Conservation (phyloP, 2,888 invertebrate species). For the Tanypteryx hageni region DNA sequence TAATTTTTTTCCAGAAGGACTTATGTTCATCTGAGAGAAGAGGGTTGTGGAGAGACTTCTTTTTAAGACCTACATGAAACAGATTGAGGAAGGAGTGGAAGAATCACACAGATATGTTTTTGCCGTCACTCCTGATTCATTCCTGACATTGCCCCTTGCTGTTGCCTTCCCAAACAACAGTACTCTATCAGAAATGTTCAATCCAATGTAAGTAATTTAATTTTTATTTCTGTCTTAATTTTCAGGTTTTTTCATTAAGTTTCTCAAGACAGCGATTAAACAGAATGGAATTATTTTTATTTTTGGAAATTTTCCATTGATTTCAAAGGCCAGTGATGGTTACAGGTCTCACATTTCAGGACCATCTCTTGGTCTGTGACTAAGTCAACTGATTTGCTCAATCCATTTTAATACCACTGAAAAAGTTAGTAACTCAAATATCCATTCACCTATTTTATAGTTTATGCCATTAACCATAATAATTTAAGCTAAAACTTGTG, state of each 20-base stretch:
- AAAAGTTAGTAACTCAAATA: too few species aligned
- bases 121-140: constrained; percentile 84
- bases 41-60: constrained; percentile 83
- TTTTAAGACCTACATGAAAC: constrained; percentile 83
- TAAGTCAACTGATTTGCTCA: too few species aligned
- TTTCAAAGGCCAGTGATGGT: too few species aligned
- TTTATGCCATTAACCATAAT: too few species aligned
- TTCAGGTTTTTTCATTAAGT: background rate
- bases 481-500: too few species aligned
- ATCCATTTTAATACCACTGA: too few species aligned
- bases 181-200: constrained; percentile 80
- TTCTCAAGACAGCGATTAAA: background rate
- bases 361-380: too few species aligned
- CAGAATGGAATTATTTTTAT: background rate
- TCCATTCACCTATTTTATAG: too few species aligned
- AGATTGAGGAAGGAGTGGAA: constrained; percentile 77
- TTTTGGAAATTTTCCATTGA: too few species aligned
- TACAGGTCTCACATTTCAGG: too few species aligned
- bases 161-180: constrained; percentile 85
- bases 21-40: constrained; percentile 83
- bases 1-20: constrained; percentile 72
- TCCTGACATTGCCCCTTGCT: constrained; percentile 82
- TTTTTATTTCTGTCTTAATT: background rate
- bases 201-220: constrained; percentile 80
- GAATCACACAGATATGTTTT: constrained; percentile 85